Percentiles rank a stretch among this genome's conserved stretches.
Conservation (phyloP, 2,888 invertebrate species). For the Pegoplata infirma region DNA sequence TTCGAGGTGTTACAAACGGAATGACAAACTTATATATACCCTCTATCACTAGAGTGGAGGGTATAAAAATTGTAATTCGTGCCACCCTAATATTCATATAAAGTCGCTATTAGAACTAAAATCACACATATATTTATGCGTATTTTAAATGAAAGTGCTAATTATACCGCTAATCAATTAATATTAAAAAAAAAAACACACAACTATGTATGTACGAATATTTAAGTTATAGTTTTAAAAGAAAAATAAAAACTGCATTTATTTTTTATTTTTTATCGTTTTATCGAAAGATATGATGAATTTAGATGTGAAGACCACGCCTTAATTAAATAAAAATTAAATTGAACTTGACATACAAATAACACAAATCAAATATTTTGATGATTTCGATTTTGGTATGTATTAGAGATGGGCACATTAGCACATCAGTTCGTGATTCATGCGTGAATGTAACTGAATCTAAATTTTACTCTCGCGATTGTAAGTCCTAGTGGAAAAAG, state of each 20-base stretch:
- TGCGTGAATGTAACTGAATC: too few relatives aligned
- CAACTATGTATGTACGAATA: neutral
- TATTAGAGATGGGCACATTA: too few relatives aligned
- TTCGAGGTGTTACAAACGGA: too few relatives aligned
- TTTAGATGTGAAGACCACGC: constrained; percentile 25
- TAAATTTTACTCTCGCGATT: too few relatives aligned
- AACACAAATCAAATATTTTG: constrained; percentile 33
- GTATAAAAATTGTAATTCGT: too few relatives aligned
- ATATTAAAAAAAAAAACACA: constrained; percentile 2
- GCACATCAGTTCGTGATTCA: too few relatives aligned
- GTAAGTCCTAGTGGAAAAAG: too few relatives aligned
- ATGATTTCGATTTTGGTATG: constrained; percentile 9
- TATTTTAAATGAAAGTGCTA: constrained; percentile 26
- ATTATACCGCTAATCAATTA: constrained; percentile 27
- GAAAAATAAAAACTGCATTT: constrained; percentile 10
- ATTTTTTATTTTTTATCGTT: neutral
- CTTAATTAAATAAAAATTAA: constrained; percentile 58
- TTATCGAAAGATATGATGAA: neutral
- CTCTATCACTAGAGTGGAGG: too few relatives aligned
- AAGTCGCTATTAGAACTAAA: neutral
- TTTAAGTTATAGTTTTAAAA: neutral
- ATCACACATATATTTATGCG: neutral
- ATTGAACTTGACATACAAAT: constrained; percentile 62
- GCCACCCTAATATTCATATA: too few relatives aligned
- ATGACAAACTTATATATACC: too few relatives aligned